Evolutionary conservation across 2,888 invertebrate genomes (phyloP).

Genomic region (Cistogaster globosa): DNA sequence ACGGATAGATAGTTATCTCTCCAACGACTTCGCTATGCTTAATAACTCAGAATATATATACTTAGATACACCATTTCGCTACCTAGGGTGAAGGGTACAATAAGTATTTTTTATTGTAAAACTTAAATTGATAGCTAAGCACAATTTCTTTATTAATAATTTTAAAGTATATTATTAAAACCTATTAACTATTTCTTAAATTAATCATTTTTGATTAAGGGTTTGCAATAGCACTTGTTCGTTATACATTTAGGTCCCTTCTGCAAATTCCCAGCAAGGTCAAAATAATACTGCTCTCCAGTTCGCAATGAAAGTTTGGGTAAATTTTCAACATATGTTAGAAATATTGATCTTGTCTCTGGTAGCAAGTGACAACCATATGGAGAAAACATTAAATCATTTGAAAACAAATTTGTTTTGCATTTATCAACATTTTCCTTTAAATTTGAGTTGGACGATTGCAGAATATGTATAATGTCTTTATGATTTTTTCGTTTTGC

Average conservation of each 20-base stretch:
- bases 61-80: no score
- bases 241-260: constrained; percentile 98
- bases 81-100: no score
- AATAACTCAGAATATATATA: no score
- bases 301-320: constrained; percentile 92
- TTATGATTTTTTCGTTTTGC: constrained; percentile 92
- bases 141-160: no score
- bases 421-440: constrained; percentile 73
- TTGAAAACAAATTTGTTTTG: constrained; percentile 71
- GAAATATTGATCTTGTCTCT: constrained; percentile 92
- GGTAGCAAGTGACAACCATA: constrained; percentile 96
- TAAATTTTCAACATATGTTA: constrained; percentile 92
- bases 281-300: constrained; percentile 97
- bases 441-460: constrained; percentile 78
- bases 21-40: no score
- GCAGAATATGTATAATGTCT: constrained; percentile 91
- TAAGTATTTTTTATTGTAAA: no score
- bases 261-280: constrained; percentile 96
- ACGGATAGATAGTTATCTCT: no score
- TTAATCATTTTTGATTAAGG: constrained; percentile 89
- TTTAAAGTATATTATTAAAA: constrained; percentile 1
- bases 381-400: constrained; percentile 89
- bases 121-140: no score
- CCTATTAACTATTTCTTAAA: constrained; percentile 5
- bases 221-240: constrained; percentile 96